Base-by-base conservation (phyloP, 2,113 vertebrate genomes). In the Plotosus lineatus region DNA sequence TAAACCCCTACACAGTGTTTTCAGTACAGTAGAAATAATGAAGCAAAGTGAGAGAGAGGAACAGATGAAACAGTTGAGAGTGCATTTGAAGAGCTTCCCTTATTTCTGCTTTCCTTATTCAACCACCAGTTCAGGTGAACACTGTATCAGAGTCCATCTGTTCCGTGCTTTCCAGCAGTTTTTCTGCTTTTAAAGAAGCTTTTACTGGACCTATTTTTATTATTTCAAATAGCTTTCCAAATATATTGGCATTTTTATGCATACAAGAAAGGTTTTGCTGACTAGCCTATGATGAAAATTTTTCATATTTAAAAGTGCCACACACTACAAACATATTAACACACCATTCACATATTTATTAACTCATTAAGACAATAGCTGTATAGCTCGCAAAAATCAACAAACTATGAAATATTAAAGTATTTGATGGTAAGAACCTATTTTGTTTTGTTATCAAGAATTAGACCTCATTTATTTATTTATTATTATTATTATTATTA, bases 51-150 rank as follows among this genome's bases (percentile, higher is more conserved):
- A 86, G 82, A 78, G 55, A 60, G 63, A 44, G 65, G 61, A 14
- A 50, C 65, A 80, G 61, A 79, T 85, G 81, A 78, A 78, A 69
- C 74, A 83, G 78, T 65, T 56, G 79, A 84, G 77, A 69, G 53
- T 81, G 66, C 76, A 82, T 86, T 86, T 84, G 82, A 84, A 83
- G 82, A 63, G 61, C 46, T 23, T 40, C 61, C 78, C 61, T 75
- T 82, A 81, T 73, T 81, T 78, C 75, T 72, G 79, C 73, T 74
- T 77, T 79, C n/a, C 80, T 84, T 76, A 83, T 77, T 82, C 80
- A 79, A 40, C 63, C 69, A 74, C 55, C 76, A 55, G 80, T 82
- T 46, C 71, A 71, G 66, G 46, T 42, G 44, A 83, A 76, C 15
- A 36, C n/a, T 74, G n/a, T 71, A 44, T 63, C 19, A 33, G 46